Conservation (phyloP, 2,113 vertebrate genomes). For the Xiphorhynchus elegans region DNA sequence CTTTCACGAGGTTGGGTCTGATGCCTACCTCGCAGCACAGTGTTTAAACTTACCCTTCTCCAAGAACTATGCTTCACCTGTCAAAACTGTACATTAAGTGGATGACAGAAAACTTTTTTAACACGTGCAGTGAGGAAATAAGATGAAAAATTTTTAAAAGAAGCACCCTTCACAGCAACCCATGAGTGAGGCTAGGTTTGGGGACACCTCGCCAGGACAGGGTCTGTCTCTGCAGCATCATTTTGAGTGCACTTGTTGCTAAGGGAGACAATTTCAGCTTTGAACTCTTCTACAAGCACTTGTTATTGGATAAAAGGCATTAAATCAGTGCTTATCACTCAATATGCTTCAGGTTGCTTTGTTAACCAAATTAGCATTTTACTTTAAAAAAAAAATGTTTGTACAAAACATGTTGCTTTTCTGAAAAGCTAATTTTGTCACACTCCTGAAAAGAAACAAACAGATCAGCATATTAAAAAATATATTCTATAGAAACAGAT, state of each 20-base stretch:
- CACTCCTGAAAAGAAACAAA: not conserved
- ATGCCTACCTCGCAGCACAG: not conserved
- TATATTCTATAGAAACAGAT: not conserved
- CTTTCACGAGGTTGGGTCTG: not conserved
- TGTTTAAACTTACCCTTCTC: not conserved
- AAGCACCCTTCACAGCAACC: not conserved
- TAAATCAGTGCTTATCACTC: not conserved
- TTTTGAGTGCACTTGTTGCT: not conserved
- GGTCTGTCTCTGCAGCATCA: not conserved
- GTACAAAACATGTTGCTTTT: not conserved
- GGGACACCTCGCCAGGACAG: not conserved
- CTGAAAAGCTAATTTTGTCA: not conserved
- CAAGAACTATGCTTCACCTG: not conserved
- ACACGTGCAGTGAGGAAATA: not conserved
- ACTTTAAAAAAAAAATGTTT: not conserved
- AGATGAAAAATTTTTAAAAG: not conserved
- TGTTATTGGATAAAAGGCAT: not conserved
- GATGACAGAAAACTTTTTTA: not conserved
- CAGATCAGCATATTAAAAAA: not conserved
- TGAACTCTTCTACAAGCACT: not conserved
- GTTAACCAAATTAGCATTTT: not conserved
- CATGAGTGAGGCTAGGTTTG: rapidly evolving
- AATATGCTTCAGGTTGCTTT: not conserved
- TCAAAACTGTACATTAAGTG: not conserved
- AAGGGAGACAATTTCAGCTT: not conserved